Conservation (phyloP, 2,797 vertebrate species). For the Pelochelys cantorii region DNA sequence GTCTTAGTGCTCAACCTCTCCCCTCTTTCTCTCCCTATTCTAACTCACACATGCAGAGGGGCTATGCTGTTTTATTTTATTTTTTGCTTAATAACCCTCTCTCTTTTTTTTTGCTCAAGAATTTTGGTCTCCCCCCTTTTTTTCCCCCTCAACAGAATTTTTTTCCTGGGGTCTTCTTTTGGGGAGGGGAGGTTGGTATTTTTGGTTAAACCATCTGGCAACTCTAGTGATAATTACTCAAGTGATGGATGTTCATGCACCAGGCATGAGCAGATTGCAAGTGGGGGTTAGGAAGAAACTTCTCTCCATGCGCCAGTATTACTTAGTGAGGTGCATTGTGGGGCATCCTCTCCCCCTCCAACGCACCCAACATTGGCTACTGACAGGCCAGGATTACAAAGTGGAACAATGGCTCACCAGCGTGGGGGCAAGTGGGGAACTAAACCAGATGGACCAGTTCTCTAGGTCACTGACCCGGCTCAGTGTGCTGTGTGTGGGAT, state of each 20-base stretch:
- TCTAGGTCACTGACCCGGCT: neutral
- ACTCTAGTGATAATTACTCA: constrained; percentile 49
- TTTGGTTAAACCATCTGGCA: too few relatives aligned
- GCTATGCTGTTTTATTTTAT: too few relatives aligned
- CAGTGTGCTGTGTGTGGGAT: neutral
- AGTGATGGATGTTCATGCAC: constrained; percentile 46
- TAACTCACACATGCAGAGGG: too few relatives aligned
- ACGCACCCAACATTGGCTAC: neutral
- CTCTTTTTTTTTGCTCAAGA: too few relatives aligned
- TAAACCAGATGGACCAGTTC: neutral
- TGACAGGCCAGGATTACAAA: neutral
- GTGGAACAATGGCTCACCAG: neutral
- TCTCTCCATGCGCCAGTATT: neutral
- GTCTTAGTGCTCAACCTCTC: too few relatives aligned
- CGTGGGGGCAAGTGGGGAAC: neutral
- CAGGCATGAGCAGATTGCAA: neutral
- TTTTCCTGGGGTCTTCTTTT: too few relatives aligned
- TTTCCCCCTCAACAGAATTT: too few relatives aligned
- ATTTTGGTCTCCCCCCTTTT: too few relatives aligned
- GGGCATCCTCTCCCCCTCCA: neutral
- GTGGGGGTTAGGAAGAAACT: neutral
- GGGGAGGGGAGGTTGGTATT: too few relatives aligned
- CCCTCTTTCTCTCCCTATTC: too few relatives aligned
- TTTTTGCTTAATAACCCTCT: too few relatives aligned
- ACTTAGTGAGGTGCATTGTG: neutral